Evolutionary conservation across 2,797 vertebrate species (phyloP), one percentile per base, ranked within the genome.

Genomic region (Streptopelia turtur): DNA sequence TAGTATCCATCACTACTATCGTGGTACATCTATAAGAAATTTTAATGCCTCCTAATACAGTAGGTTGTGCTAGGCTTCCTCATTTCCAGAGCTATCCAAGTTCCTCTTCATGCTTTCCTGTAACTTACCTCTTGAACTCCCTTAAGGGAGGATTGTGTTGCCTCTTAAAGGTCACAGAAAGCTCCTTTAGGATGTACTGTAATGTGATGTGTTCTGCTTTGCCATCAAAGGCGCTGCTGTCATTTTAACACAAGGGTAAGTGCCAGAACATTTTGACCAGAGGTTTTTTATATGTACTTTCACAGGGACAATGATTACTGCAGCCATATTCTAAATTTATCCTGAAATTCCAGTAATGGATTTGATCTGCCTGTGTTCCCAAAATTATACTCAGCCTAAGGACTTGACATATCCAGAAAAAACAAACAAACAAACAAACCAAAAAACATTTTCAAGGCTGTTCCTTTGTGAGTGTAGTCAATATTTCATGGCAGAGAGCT

Each of bases 291-390:
- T 61, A 7, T 61, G 45, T 76, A 90, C 83, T 90, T 94, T 94
- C 57, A 55, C 61, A 55, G 83, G 79, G 80, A 83, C 87, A 88
- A 2, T 83, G 72, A 90, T 95, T 91, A 33, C 57, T 94, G 72
- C 30, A 91, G 50, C 76, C 85, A 17, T 83, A 59, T 69, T 90
- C 87, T 93, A 94, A 94, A 94, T 95, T 96, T 88, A 88, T 69
- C 41, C 61, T 68, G 61, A 86, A 78, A 83, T 88, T 90, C 65
- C 76, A 43, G 69, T 68, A 86, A 81, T 2, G 1, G 11, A 11
- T 69, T 93, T 79, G 63, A 66, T 74, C 30, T 81, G 33, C 33
- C 33, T 86, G 37, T 86, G 64, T 95, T 94, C 47, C 59, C 30
- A 27, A 81, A 90, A 59, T 5, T 35, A 11, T 78, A 31, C n/a